Evolutionary conservation across 2,888 invertebrate genomes (phyloP), one percentile per base, ranked within the genome.

Genomic region (Caenorhabditis angaria): DNA sequence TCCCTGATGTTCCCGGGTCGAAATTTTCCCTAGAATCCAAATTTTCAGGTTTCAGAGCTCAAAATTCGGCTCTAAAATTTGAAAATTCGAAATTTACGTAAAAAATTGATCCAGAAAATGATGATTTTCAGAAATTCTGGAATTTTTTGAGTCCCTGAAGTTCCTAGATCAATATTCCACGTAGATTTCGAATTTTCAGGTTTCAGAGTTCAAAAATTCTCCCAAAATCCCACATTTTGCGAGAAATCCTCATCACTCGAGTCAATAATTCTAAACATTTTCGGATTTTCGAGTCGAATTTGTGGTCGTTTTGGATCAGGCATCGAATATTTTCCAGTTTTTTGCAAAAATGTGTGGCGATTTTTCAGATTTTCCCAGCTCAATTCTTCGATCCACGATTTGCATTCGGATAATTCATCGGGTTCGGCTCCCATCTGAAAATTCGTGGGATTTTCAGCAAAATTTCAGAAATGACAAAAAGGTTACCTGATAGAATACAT

Each of bases 231-330:
- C 24, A 79, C 79, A 61, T 79, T 74, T 10, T 48, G 48, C 1
- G 82, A 78, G 62, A 82, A 82, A 56, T 77, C 71, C 32, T 80
- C 76, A 51, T 82, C 78, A 4, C 32, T 63, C n/a, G 74, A 66
- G 54, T 82, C 80, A 51, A 82, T 20, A 51, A 82, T 77, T 28
- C 72, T 64, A 4, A 61, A 41, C 41, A 80, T 48, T 41, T 70
- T 66, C 25, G 82, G 80, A 68, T 82, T 82, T 56, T 82, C 77
- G 67, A 70, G 24, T 8, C 63, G 69, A 53, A 67, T 70, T 47
- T 82, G 82, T 12, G 77, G 80, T 24, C 68, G 61, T 61, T 86
- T 86, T 41, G 81, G 74, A 65, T 86, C 86, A 18, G 86, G 86
- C 2, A 70, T 81, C 8, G 70, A 55, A 66, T 84, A 87, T 60